These are phyloP conservation scores for Falco naumanni DNA, from an alignment of 2,797 vertebrate species.

Conservation along the genomic window DNA sequence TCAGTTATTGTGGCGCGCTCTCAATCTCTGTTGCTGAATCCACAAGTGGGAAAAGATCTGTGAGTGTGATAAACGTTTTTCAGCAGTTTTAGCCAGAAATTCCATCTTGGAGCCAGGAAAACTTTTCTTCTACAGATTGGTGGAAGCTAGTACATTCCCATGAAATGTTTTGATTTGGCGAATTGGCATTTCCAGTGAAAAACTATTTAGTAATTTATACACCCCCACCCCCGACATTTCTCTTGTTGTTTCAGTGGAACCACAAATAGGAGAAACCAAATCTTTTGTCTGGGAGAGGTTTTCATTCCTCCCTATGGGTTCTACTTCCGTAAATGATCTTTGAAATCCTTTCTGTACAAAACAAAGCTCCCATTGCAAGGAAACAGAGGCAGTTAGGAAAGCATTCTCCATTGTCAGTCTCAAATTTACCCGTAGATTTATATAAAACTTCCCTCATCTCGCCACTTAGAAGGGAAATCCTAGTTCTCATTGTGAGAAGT, in stretches of 20 bases:
- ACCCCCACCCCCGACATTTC: background rate
- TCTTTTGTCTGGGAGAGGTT: background rate
- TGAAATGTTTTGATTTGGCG: background rate
- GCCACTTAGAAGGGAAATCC: background rate
- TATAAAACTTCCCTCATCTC: background rate
- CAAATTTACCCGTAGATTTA: constrained; percentile 23
- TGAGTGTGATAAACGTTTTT: background rate
- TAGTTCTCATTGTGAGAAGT: background rate
- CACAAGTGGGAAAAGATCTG: background rate
- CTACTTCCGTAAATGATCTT: background rate
- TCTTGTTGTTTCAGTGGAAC: background rate
- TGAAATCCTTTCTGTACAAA: constrained; percentile 4
- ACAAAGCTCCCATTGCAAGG: background rate
- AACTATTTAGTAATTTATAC: background rate
- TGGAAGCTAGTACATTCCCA: background rate
- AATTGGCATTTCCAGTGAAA: background rate
- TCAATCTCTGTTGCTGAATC: background rate
- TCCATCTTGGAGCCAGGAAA: background rate
- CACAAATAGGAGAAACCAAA: background rate
- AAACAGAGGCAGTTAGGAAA: background rate
- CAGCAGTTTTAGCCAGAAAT: background rate
- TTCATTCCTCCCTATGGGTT: background rate
- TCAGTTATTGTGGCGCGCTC: background rate
- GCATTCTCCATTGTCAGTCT: constrained; percentile 4
- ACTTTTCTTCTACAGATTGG: background rate